These are phyloP conservation scores for Heliconius hewitsoni DNA, from an alignment of 1,140 invertebrate species.

Conservation along the genomic window DNA sequence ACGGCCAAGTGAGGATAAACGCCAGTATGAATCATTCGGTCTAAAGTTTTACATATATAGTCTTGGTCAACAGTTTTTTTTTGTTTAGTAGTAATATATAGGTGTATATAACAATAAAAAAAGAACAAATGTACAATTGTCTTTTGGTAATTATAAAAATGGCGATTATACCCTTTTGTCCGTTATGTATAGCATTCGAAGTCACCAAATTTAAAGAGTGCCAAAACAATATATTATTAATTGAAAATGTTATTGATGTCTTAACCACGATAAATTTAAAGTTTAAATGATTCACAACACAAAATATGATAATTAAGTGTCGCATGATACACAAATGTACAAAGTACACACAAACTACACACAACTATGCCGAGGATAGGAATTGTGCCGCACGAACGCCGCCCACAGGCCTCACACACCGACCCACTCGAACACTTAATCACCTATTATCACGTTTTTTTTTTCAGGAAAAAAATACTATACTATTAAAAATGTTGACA, in stretches of 20 bases:
- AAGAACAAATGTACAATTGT: neutral
- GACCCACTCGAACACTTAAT: slow-evolving; percentile 65
- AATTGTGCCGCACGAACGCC: slow-evolving; percentile 71
- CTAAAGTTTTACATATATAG: neutral
- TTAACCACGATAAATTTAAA: slow-evolving; percentile 37
- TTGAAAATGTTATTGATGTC: slow-evolving; percentile 37
- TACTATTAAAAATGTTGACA: slow-evolving; percentile 67
- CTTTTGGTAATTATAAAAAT: neutral
- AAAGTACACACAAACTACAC: slow-evolving; percentile 46
- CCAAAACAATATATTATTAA: slow-evolving; percentile 20
- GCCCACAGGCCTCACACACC: slow-evolving; percentile 54
- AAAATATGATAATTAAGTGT: slow-evolving; percentile 44
- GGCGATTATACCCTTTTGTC: slow-evolving; percentile 8
- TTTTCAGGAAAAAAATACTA: slow-evolving; percentile 57
- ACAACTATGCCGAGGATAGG: slow-evolving; percentile 66
- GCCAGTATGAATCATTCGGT: neutral
- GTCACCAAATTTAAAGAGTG: slow-evolving; percentile 30
- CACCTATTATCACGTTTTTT: slow-evolving; percentile 76
- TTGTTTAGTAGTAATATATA: neutral
- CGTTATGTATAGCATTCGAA: neutral
- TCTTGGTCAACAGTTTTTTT: neutral
- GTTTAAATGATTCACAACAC: slow-evolving; percentile 47
- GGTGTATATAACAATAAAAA: slow-evolving; percentile 9
- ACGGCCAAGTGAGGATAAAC: neutral
- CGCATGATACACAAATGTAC: slow-evolving; percentile 49